Conservation (phyloP, 2,797 vertebrate species). For the Myotis daubentonii region DNA sequence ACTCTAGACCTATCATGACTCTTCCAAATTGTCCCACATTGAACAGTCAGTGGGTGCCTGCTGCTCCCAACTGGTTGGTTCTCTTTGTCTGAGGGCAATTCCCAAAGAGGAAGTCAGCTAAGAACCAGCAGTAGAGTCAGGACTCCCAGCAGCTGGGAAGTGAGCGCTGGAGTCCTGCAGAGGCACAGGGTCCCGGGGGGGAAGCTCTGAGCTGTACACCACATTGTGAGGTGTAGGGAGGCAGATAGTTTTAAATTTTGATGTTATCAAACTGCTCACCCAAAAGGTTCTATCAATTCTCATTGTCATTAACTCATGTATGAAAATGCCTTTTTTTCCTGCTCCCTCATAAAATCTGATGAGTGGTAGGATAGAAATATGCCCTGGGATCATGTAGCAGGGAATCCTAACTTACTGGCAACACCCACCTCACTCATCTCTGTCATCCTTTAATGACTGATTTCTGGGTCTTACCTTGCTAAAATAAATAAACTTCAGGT, state of each 20-base stretch:
- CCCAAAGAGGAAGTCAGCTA: background rate
- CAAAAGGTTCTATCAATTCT: background rate
- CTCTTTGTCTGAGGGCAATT: background rate
- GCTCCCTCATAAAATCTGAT: background rate
- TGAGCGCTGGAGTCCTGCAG: no score
- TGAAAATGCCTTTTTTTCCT: background rate
- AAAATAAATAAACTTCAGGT: background rate
- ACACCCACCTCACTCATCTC: background rate
- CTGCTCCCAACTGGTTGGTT: background rate
- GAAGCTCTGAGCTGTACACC: background rate
- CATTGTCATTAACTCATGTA: background rate
- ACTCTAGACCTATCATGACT: background rate
- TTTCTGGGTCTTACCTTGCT: background rate
- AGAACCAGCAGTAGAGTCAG: background rate
- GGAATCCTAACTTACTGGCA: background rate
- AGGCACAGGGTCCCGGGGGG: accelerated
- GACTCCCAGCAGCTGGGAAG: no score
- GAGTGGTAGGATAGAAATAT: background rate
- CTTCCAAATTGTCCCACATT: background rate
- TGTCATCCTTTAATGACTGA: background rate
- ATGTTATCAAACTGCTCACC: background rate
- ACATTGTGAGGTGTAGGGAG: background rate
- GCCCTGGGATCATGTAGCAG: background rate
- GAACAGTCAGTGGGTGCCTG: background rate
- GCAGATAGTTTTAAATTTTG: background rate